Base-by-base conservation (phyloP, 2,888 invertebrate species). In the Strigamia maritima region DNA sequence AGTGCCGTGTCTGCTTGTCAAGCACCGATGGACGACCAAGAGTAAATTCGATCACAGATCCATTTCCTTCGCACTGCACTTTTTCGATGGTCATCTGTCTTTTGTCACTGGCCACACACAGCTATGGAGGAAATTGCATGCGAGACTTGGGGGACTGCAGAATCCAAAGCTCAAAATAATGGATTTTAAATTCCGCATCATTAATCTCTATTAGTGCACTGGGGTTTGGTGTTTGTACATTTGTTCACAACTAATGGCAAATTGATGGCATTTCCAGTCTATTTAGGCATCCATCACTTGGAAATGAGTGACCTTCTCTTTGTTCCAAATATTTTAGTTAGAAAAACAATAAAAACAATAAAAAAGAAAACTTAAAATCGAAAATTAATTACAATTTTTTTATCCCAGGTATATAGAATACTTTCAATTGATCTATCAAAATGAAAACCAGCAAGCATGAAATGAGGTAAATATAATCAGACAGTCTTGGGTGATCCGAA, bases 121-220 rank as follows among this genome's bases (percentile, higher is more conserved):
- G 44, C 44, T 44, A 6, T 16, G 16, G 44, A 10, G 44, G 44
- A 44, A 44, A 44, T 44, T 44, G 3, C 14, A 44, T 6, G 44
- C 44, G 44, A 16, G 44, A 16, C 16, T 12, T 44, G 44, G 44
- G 44, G 44, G 44, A 44, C 19, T 16, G n/a, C 10, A 22, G 60
- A 19, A 22, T 19, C 60, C 22, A 19, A 22, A 22, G 60, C 60
- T 60, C 19, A 60, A 60, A 60, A 75, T 26, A 75, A 75, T 75
- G 75, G 75, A 75, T 75, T 75, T 75, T 75, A 75, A 75, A 75
- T 75, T 75, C 75, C 12, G 35, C 75, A 35, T 75, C 75, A 75
- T 75, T 75, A 75, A 75, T 75, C 75, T 75, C 31, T 75, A 75
- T 75, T 75, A 75, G 75, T 75, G 75, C 31, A 28, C 24, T 35